A percentile compares a stretch with the other conserved stretches of the same genome.
Conservation (phyloP, 2,797 vertebrate genomes). For the Oceanodroma leucorhoa region DNA sequence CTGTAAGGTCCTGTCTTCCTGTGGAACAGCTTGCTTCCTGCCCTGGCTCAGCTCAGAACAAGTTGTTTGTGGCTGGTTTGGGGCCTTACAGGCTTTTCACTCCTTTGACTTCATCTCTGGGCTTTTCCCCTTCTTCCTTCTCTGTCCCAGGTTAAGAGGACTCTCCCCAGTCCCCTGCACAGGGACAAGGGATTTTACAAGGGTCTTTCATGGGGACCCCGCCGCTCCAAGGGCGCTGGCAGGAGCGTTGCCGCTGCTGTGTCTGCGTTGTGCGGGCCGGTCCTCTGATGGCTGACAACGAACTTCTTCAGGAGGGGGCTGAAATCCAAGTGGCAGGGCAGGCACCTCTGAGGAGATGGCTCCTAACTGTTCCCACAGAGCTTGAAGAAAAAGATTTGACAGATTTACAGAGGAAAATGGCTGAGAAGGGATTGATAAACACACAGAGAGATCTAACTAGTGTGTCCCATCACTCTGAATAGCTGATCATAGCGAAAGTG, state of each 20-base stretch:
- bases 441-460: slow-evolving; percentile 66
- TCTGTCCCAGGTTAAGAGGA: background rate
- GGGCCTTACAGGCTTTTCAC: background rate
- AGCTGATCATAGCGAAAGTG: slow-evolving; percentile 55
- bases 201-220: accelerated
- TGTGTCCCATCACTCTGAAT: slow-evolving; percentile 69
- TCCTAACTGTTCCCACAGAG: slow-evolving; percentile 46
- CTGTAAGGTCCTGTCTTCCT: background rate
- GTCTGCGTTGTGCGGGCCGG: background rate
- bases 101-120: background rate
- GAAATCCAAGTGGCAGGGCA: slow-evolving; percentile 54
- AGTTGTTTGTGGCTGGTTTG: background rate
- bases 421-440: slow-evolving; percentile 69
- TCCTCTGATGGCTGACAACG: background rate
- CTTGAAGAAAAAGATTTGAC: slow-evolving; percentile 62
- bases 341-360: slow-evolving; percentile 59
- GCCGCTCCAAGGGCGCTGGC: background rate
- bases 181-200: background rate
- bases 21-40: background rate
- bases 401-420: slow-evolving; percentile 56
- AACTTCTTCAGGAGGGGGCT: background rate
- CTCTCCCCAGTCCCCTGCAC: background rate
- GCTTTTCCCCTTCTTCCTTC: background rate
- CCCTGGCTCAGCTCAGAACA: background rate
- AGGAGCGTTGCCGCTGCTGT: background rate